Conservation (phyloP, 53 echinoderm and acorn worm genomes). For the Zoroaster sp. region DNA sequence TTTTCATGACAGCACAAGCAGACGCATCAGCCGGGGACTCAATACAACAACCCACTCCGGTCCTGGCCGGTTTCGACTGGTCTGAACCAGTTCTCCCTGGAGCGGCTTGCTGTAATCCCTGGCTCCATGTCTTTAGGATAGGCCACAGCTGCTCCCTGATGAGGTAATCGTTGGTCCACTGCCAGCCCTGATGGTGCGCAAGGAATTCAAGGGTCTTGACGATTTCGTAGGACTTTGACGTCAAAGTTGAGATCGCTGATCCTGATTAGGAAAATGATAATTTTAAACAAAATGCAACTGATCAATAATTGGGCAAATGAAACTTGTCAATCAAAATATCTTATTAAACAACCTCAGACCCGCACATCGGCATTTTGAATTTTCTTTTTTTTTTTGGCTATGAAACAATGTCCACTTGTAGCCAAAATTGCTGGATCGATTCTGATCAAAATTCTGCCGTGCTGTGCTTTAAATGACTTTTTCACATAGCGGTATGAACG, state of each 20-base stretch:
- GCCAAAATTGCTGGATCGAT: too few relatives aligned
- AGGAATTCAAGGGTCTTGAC: slow-evolving; percentile 71
- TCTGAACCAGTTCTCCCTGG: neutral
- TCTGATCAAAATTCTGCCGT: too few relatives aligned
- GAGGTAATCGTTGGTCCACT: slow-evolving; percentile 77
- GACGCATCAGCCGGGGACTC: slow-evolving; percentile 17
- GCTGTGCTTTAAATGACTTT: too few relatives aligned
- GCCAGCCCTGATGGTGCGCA: slow-evolving; percentile 70
- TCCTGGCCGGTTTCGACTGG: neutral
- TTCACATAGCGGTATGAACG: too few relatives aligned
- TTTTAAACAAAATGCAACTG: neutral
- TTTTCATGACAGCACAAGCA: slow-evolving; percentile 79
- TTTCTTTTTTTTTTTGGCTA: too few relatives aligned
- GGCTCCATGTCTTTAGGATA: slow-evolving; percentile 76
- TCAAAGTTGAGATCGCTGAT: slow-evolving; percentile 19
- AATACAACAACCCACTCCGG: neutral
- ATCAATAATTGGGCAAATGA: neutral
- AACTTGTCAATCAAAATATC: neutral
- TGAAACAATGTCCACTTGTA: too few relatives aligned
- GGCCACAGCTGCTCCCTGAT: slow-evolving; percentile 81
- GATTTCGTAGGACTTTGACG: slow-evolving; percentile 55
- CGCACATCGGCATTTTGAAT: too few relatives aligned
- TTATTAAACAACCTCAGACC: neutral
- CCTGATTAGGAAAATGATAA: slow-evolving; percentile 10
- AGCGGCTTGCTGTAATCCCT: slow-evolving; percentile 7